Percentiles rank a stretch among this genome's conserved stretches.
phyloP scores from a whole-genome alignment of 2,888 invertebrate genomes.

The Sinohyriopsis cumingii region DNA sequence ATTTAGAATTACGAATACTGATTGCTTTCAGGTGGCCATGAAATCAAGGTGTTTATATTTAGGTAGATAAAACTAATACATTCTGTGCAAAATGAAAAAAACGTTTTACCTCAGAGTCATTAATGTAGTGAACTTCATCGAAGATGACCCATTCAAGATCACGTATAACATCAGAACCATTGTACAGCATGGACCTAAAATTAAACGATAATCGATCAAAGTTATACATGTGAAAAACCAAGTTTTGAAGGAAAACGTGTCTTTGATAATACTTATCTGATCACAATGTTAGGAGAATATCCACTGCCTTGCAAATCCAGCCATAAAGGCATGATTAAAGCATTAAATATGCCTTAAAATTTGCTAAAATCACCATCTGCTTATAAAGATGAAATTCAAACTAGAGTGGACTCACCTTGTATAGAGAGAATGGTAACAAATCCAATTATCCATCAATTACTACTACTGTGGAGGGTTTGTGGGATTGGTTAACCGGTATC shows the following conservation, averaged over 20 bases:
- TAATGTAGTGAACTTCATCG: conserved; percentile 99
- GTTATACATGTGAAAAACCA: background rate
- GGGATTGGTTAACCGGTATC: too few relatives aligned
- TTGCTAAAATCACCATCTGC: background rate
- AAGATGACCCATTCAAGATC: conserved; percentile 99
- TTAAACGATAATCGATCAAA: background rate
- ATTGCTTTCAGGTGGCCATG: too few relatives aligned
- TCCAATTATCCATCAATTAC: too few relatives aligned
- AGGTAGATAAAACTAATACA: too few relatives aligned
- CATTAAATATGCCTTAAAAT: background rate
- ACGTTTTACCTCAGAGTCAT: conserved; percentile 85
- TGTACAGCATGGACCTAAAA: conserved; percentile 88
- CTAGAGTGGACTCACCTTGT: background rate
- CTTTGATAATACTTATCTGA: background rate
- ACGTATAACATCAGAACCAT: conserved; percentile 93
- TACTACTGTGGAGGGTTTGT: too few relatives aligned
- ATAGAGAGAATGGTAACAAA: too few relatives aligned
- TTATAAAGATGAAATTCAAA: background rate
- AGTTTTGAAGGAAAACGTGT: background rate
- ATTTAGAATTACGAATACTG: too few relatives aligned
- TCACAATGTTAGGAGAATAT: too few relatives aligned
- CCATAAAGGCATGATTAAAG: background rate
- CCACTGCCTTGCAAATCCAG: background rate
- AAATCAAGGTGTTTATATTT: too few relatives aligned
- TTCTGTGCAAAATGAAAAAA: too few relatives aligned